Evolutionary conservation across 2,888 invertebrate species (phyloP).

Genomic region (Nomada flava): DNA sequence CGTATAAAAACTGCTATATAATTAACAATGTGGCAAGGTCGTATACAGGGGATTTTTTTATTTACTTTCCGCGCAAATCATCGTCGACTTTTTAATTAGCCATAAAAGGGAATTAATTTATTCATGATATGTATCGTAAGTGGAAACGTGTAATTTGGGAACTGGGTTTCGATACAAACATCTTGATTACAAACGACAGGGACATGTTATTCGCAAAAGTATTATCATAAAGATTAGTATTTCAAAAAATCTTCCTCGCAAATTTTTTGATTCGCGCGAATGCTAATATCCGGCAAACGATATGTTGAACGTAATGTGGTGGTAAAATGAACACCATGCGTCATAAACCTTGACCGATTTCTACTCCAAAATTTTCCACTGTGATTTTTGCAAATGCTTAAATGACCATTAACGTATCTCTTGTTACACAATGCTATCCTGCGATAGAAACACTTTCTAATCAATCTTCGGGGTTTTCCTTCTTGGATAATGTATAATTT

Average conservation of each 20-base stretch:
- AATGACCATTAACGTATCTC: too few species aligned
- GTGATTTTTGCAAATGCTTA: not conserved
- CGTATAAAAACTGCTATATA: not conserved
- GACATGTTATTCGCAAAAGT: not conserved
- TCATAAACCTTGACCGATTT: not conserved
- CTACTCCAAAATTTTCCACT: not conserved
- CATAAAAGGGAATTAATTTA: not conserved
- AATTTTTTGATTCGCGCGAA: not conserved
- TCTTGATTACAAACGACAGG: constrained; percentile 1
- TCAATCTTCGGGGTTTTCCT: too few species aligned
- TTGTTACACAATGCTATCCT: too few species aligned
- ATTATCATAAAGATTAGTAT: not conserved
- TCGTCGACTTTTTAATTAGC: not conserved
- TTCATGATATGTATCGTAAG: not conserved
- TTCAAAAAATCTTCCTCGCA: not conserved
- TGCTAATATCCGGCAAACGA: not conserved
- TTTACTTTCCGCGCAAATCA: not conserved
- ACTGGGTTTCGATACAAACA: not conserved
- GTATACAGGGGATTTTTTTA: not conserved
- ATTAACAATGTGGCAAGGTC: not conserved
- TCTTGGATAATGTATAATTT: too few species aligned
- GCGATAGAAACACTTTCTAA: too few species aligned
- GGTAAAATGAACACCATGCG: not conserved
- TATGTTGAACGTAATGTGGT: not conserved
- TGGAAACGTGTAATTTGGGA: not conserved